Conservation (phyloP, 2,888 invertebrate species). For the Zygogramma bicolorata region DNA sequence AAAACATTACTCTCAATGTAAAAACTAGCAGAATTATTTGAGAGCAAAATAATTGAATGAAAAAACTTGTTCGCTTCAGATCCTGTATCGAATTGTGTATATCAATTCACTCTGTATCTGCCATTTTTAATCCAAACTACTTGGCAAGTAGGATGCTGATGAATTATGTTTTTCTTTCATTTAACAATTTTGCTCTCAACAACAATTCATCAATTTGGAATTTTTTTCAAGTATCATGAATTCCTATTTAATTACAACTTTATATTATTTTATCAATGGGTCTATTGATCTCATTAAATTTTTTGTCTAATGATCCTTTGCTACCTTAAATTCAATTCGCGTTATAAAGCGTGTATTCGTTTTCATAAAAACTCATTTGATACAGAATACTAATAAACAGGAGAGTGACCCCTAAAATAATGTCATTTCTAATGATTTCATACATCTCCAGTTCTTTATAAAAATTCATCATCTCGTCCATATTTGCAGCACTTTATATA, state of each 20-base stretch:
- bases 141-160: too few relatives aligned
- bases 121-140: too few relatives aligned
- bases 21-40: constrained; percentile 11
- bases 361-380: neutral
- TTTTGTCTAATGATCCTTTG: neutral
- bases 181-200: neutral
- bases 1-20: constrained; percentile 1
- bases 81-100: too few relatives aligned
- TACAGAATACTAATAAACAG: too few relatives aligned
- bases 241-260: neutral
- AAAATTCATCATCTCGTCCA: neutral
- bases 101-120: too few relatives aligned
- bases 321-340: neutral
- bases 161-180: neutral
- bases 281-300: neutral
- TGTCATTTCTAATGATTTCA: too few relatives aligned
- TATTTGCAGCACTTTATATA: neutral
- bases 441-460: neutral
- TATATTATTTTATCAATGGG: neutral
- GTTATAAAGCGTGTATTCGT: neutral
- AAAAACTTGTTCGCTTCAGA: too few relatives aligned
- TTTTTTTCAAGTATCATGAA: neutral
- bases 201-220: neutral
- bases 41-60: neutral
- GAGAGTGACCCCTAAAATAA: too few relatives aligned